Base-by-base conservation (phyloP, 2,888 invertebrate species). In the Hoplodrina blanda region DNA sequence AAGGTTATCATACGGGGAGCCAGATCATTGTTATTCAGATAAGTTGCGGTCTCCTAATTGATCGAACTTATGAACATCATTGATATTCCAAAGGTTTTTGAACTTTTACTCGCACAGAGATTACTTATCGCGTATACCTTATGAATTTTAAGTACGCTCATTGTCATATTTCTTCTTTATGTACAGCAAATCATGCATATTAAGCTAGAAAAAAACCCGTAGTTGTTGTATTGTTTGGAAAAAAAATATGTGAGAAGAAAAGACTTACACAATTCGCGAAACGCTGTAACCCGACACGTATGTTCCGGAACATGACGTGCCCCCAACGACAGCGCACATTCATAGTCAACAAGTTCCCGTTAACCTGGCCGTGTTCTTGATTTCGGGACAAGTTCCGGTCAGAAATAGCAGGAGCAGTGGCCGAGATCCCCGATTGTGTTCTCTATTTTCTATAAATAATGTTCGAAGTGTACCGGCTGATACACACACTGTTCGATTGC, bases 341-440 rank as follows among this genome's bases (percentile, higher is more conserved):
- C 91, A 92, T 92, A 81, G 78, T 85, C 71, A 74, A 81, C 65
- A 49, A 73, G 85, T 87, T 84, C 81, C 84, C 85, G 87, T 80
- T 75, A 89, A 91, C 85, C 90, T 91, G 90, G 87, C 89, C 91
- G 91, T 90, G 91, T 89, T 93, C 92, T 91, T 91, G 92, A 91
- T 92, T 90, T 87, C 85, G 85, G 89, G 86, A 89, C 90, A 88
- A 90, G 89, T 91, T 91, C 84, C 89, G 88, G 88, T 91, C 91
- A 90, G 85, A 94, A 95, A 94, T 94, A 95, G 92, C 91, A 90
- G 87, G 89, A 94, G 91, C 91, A 92, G 91, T 91, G 92, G 88
- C 93, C 92, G 92, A 91, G 88, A 89, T 92, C 73, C 86, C 88
- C 87, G 87, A 91, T 91, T 90, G 86, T 91, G 85, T 90, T 84